Evolutionary conservation across 1,140 invertebrate species (phyloP).

Genomic region (Eubasilissa regina): DNA sequence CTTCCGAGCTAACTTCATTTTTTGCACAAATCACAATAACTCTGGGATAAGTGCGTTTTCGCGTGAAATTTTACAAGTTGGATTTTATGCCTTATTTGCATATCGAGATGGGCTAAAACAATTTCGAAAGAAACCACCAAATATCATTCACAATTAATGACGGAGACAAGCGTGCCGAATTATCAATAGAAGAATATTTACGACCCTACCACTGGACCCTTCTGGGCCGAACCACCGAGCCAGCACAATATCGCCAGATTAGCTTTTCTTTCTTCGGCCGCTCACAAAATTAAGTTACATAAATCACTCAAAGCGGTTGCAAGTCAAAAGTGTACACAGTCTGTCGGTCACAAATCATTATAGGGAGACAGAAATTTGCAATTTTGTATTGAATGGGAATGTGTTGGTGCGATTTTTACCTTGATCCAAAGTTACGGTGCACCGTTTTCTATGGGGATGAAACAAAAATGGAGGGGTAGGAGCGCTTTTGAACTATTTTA

Average conservation of each 20-base stretch:
- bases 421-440: constrained; percentile 34
- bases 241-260: constrained; percentile 48
- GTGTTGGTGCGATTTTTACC: constrained; percentile 13
- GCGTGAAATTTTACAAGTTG: too few relatives aligned
- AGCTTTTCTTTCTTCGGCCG: constrained; percentile 51
- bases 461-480: constrained; percentile 42
- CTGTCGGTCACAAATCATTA: constrained; percentile 61
- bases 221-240: background rate
- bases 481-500: constrained; percentile 55
- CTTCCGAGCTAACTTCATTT: too few relatives aligned
- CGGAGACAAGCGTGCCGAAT: background rate
- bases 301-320: constrained; percentile 59
- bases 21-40: too few relatives aligned
- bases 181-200: background rate
- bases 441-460: constrained; percentile 50
- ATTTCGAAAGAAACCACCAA: too few relatives aligned
- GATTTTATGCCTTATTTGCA: too few relatives aligned
- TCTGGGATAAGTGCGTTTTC: too few relatives aligned
- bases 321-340: constrained; percentile 58
- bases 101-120: too few relatives aligned
- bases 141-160: background rate
- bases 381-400: constrained; percentile 54
- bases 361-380: constrained; percentile 55
- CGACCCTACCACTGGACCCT: background rate
- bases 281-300: constrained; percentile 58